A percentile compares a stretch with the other conserved stretches of the same genome.
phyloP scores from a whole-genome alignment of 2,113 vertebrate genomes.

The Meriones unguiculatus region DNA sequence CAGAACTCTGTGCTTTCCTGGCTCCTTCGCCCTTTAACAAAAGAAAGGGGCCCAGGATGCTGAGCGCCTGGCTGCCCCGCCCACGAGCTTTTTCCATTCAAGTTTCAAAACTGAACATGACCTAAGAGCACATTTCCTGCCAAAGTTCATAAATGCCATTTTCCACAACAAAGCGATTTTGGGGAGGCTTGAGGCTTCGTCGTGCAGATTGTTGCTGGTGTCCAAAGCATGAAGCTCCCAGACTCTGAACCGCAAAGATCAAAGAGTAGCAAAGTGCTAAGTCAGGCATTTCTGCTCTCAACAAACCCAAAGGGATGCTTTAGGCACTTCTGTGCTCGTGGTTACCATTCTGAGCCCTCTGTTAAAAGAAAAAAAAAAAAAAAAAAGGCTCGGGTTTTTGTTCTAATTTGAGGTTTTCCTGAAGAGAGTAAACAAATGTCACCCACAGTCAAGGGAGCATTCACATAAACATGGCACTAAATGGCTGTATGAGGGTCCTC shows the following conservation, averaged over 20 bases:
- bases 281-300: conserved; percentile 19
- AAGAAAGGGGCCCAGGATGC: background rate
- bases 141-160: conserved; percentile 54
- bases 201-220: conserved; percentile 39
- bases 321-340: conserved; percentile 15
- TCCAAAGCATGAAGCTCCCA: background rate
- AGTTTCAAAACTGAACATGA: conserved; percentile 54
- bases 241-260: conserved; percentile 34
- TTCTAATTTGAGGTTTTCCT: background rate
- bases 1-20: background rate
- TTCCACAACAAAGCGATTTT: conserved; percentile 49
- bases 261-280: conserved; percentile 6
- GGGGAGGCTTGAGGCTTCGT: conserved; percentile 9
- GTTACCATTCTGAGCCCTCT: background rate
- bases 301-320: background rate
- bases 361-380: background rate
- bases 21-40: background rate
- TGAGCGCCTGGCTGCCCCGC: background rate
- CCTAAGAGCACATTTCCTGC: conserved; percentile 34
- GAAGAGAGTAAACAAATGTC: background rate
- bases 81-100: conserved; percentile 63
- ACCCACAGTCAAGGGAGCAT: background rate
- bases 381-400: background rate
- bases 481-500: background rate
- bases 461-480: background rate